Base-by-base conservation (phyloP, 2,113 vertebrate species). In the Rhombomys opimus region DNA sequence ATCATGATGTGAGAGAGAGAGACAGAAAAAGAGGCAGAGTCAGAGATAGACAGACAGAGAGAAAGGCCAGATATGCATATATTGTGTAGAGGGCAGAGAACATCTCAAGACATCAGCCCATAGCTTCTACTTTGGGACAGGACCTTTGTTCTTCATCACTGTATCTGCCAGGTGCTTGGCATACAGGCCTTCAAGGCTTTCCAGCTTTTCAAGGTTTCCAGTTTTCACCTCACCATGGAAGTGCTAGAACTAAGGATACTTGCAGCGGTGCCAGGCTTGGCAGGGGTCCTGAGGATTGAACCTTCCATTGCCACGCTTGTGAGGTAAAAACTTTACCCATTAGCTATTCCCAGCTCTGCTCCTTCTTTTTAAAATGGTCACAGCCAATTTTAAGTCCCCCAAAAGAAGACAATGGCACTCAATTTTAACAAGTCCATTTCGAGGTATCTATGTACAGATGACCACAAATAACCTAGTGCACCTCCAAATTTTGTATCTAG, bases 391-490 rank as follows among this genome's bases (percentile, higher is more conserved):
- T 41, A 41, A 5, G 38, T 6, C 20, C 80, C 20, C 32, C 70
- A 93, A 80, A 27, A 87, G 5, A 85, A 88, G 61, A 22, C 7
- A 3, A 50, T 14, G 23, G 50, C 85, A 86, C 50, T 65, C 54
- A 52, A 13, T 87, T 95, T 93, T 85, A 81, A 41, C 11, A 90
- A 87, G 20, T 27, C n/a, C 46, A 61, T 25, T 1, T 92, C 77
- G 84, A 46, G 78, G 5, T 84, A 65, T n/a, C 3, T 87, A 32
- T 50, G 14, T 73, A 5, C 30, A 91, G 22, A 78, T 5, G 54
- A 86, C 38, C 25, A n/a, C 35, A 57, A 72, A 76, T n/a, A 92
- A 61, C 11, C 52, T 76, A 77, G 73, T 91, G 90, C 85, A 73
- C 38, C 38, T 94, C 18, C 38, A 92, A 95, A 81, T 68, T 22